A percentile compares a stretch with the other conserved stretches of the same genome.
phyloP scores from a whole-genome alignment of 2,113 vertebrate genomes.

The Parus major region DNA sequence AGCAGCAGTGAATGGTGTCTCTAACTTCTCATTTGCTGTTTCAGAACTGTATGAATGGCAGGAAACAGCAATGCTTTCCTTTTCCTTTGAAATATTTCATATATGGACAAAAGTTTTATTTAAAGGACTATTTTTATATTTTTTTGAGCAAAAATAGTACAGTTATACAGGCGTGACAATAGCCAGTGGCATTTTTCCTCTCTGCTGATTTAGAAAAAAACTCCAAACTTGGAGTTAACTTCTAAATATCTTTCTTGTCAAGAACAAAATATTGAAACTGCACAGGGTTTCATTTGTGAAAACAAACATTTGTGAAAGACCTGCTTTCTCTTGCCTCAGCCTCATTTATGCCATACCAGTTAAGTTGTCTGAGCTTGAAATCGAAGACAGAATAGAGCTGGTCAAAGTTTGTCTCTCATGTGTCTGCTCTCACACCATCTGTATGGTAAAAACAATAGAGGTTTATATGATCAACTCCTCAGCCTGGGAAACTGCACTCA shows the following conservation, averaged over 20 bases:
- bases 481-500: background rate
- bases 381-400: background rate
- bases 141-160: background rate
- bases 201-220: background rate
- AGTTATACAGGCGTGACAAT: background rate
- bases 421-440: background rate
- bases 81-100: background rate
- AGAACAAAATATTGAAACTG: background rate
- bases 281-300: too few species aligned
- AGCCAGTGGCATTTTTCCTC: background rate
- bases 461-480: background rate
- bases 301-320: background rate
- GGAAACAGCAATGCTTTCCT: background rate
- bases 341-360: rapidly evolving
- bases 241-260: background rate
- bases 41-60: background rate
- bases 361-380: background rate
- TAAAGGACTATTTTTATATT: background rate
- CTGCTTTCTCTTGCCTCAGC: background rate
- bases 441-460: background rate
- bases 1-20: background rate
- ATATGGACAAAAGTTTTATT: background rate
- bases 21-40: background rate
- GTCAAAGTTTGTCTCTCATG: background rate
- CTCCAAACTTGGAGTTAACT: background rate